Conservation (phyloP, 1,140 invertebrate genomes). For the Aethina tumida region DNA sequence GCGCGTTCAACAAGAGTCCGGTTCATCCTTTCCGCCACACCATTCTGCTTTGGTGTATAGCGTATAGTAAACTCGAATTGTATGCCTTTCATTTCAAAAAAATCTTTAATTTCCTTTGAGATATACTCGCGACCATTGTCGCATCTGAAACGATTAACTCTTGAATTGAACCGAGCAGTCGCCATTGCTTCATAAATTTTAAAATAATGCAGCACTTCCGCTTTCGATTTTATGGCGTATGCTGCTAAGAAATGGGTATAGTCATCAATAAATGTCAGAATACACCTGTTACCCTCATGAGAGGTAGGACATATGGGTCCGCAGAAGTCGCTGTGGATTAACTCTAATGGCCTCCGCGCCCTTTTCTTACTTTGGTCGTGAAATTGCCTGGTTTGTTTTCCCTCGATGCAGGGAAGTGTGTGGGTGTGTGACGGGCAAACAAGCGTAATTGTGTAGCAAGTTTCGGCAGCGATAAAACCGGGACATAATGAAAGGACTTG, state of each 20-base stretch:
- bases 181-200: slow-evolving; percentile 20
- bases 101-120: slow-evolving; percentile 9
- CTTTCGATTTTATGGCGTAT: slow-evolving; percentile 32
- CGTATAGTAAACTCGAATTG: slow-evolving; percentile 25
- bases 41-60: slow-evolving; percentile 38
- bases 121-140: slow-evolving; percentile 19
- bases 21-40: slow-evolving; percentile 35
- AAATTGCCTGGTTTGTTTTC: no score
- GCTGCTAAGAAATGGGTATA: slow-evolving; percentile 26
- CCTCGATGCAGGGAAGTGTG: no score
- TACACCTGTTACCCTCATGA: slow-evolving; percentile 27
- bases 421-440: no score
- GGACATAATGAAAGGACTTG: no score
- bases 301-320: slow-evolving; percentile 31
- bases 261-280: slow-evolving; percentile 35
- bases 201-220: slow-evolving; percentile 23
- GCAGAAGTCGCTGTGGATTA: slow-evolving; percentile 33
- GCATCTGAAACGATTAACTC: slow-evolving; percentile 12
- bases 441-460: no score
- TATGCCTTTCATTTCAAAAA: slow-evolving; percentile 15
- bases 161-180: slow-evolving; percentile 10
- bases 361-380: no score
- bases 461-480: no score
- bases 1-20: slow-evolving; percentile 32
- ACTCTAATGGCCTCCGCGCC: slow-evolving; percentile 24